These are phyloP conservation scores for Hemaris fuciformis DNA, from an alignment of 2,888 invertebrate species.

Conservation along the genomic window DNA sequence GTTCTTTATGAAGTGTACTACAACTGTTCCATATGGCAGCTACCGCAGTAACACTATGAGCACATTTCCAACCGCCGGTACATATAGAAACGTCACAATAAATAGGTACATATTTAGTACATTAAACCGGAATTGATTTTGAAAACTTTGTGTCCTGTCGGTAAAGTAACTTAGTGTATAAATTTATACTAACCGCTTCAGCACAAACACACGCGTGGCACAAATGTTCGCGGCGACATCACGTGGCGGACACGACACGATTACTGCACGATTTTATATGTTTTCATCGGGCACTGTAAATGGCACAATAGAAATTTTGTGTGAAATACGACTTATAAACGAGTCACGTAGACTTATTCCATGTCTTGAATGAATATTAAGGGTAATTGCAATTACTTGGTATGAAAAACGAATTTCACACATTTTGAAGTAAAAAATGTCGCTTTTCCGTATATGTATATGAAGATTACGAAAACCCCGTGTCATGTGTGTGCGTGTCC, in stretches of 20 bases:
- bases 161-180: slow-evolving; percentile 38
- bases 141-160: slow-evolving; percentile 32
- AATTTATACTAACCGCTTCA: slow-evolving; percentile 37
- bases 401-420: background rate
- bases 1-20: background rate
- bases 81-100: slow-evolving; percentile 26
- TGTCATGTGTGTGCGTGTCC: slow-evolving; percentile 13
- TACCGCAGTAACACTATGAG: background rate
- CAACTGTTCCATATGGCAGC: background rate
- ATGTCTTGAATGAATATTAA: no score
- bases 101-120: slow-evolving; percentile 24
- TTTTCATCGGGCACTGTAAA: slow-evolving; percentile 7
- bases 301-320: background rate
- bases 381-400: no score
- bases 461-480: background rate
- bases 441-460: background rate
- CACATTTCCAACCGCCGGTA: background rate
- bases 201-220: slow-evolving; percentile 57
- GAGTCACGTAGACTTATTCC: no score
- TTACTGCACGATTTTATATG: background rate
- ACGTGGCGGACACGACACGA: background rate
- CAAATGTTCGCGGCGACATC: slow-evolving; percentile 34
- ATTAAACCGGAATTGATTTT: slow-evolving; percentile 57
- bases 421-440: background rate
- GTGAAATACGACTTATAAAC: background rate